Percentiles rank a stretch among this genome's conserved stretches.
Evolutionary conservation across 2,888 invertebrate genomes (phyloP).

Genomic region (Volucella bombylans): DNA sequence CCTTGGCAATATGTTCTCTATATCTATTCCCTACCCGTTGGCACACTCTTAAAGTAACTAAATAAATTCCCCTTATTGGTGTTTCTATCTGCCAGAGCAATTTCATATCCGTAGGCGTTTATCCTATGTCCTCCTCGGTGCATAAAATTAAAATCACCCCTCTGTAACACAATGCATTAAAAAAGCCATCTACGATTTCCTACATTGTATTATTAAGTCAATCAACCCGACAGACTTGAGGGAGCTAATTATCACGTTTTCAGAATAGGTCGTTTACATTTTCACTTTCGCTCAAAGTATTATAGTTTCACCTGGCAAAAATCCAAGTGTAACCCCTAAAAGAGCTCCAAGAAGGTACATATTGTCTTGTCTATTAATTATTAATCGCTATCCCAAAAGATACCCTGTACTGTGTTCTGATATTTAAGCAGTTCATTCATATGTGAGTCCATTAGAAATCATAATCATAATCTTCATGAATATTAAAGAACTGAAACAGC

Average conservation of each 20-base stretch:
- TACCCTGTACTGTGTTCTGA: neutral
- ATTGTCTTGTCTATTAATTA: neutral
- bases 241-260: neutral
- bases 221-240: neutral
- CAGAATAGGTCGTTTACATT: neutral
- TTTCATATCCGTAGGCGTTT: neutral
- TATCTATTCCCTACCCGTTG: too few species aligned
- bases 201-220: neutral
- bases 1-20: too few species aligned
- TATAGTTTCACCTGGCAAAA: neutral
- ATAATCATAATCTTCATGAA: conserved; percentile 4
- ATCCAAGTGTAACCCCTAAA: neutral
- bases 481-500: conserved; percentile 15
- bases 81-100: neutral
- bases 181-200: neutral
- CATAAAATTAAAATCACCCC: neutral
- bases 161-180: neutral
- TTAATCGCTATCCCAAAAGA: conserved; percentile 2
- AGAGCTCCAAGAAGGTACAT: neutral
- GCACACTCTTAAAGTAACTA: too few species aligned
- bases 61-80: too few species aligned
- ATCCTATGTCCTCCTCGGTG: too few species aligned
- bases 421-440: neutral
- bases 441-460: conserved; percentile 3
- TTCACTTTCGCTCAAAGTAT: neutral